Conservation (phyloP, 2,113 vertebrate species). For the Malurus cyaneus region DNA sequence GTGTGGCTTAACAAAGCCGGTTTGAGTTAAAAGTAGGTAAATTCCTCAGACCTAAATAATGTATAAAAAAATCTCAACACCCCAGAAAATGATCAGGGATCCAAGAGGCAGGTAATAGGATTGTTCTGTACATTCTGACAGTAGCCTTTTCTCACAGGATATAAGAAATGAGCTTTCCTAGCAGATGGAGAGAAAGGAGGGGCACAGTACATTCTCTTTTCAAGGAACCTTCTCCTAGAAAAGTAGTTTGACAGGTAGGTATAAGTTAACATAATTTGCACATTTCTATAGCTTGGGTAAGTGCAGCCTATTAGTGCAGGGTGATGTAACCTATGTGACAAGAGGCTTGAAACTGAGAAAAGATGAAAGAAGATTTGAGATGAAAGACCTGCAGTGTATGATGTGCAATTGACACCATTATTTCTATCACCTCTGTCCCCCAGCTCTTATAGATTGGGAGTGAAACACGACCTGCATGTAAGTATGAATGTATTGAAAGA, state of each 20-base stretch:
- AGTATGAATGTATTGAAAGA: not conserved
- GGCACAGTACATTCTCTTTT: not conserved
- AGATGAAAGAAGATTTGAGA: constrained; percentile 39
- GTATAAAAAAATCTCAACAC: not conserved
- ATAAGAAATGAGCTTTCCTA: not conserved
- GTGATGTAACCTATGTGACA: constrained; percentile 17
- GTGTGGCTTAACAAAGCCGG: not conserved
- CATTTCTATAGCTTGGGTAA: constrained; percentile 15
- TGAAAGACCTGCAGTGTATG: not conserved
- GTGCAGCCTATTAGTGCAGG: constrained; percentile 1
- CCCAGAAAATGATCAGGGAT: not conserved
- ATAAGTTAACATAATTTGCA: not conserved
- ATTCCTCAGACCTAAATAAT: not conserved
- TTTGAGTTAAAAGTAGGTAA: not conserved
- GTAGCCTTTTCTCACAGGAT: not conserved
- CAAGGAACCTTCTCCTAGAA: not conserved
- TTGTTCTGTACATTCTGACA: not conserved
- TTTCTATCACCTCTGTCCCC: not conserved
- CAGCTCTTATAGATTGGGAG: not conserved
- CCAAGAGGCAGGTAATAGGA: not conserved
- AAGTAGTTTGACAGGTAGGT: not conserved
- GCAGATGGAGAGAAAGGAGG: not conserved
- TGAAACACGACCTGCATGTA: not conserved
- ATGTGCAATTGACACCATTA: not conserved
- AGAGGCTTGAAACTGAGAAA: constrained; percentile 5